phyloP scores from a whole-genome alignment of 2,888 invertebrate genomes.

The Malthinus seriepunctatus region DNA sequence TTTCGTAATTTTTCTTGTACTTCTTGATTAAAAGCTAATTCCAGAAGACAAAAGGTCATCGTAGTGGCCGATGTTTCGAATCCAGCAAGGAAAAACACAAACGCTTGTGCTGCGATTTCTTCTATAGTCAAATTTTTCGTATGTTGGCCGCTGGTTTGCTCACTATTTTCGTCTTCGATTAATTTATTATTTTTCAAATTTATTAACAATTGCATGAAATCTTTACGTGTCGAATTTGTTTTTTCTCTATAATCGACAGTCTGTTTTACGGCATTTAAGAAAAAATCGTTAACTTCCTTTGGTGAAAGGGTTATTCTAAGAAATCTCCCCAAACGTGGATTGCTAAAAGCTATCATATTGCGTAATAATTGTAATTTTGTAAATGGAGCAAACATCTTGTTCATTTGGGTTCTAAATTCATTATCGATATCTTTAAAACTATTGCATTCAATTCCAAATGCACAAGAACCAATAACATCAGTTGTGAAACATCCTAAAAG shows the following conservation, averaged over 20 bases:
- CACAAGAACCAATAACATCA: constrained; percentile 60
- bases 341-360: constrained; percentile 51
- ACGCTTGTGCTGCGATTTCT: constrained; percentile 38
- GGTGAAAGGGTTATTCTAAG: constrained; percentile 33
- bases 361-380: constrained; percentile 41
- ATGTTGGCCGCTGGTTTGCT: background rate
- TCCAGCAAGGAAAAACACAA: constrained; percentile 44
- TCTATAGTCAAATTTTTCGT: constrained; percentile 11
- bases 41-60: constrained; percentile 56
- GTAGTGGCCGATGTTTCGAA: constrained; percentile 50
- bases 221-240: constrained; percentile 38
- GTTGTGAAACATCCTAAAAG: constrained; percentile 54
- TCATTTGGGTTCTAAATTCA: constrained; percentile 48
- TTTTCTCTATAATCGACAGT: constrained; percentile 39
- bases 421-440: constrained; percentile 57
- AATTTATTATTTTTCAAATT: constrained; percentile 31
- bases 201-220: constrained; percentile 50
- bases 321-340: constrained; percentile 48
- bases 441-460: constrained; percentile 62
- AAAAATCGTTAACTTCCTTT: constrained; percentile 36
- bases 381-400: constrained; percentile 22
- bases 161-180: background rate
- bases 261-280: constrained; percentile 37
- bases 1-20: constrained; percentile 52
- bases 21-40: constrained; percentile 54